Evolutionary conservation across 2,113 vertebrate species (phyloP).

Genomic region (Corythoichthys haematopterus): DNA sequence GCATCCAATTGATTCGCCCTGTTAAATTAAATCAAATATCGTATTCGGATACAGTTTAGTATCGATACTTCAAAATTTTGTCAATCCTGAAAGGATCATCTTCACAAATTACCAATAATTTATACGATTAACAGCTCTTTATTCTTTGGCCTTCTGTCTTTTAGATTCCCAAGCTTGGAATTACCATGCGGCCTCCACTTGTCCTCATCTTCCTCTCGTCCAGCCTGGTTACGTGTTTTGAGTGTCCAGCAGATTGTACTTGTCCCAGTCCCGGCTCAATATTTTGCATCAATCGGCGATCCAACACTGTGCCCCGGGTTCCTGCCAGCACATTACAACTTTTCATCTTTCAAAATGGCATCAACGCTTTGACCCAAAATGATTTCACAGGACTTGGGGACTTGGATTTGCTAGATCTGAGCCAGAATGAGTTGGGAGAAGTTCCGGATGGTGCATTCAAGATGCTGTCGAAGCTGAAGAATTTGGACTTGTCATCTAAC

Average conservation of each 20-base stretch:
- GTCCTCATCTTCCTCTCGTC: slow-evolving; percentile 48
- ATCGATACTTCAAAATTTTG: no score
- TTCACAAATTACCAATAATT: no score
- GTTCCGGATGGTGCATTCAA: slow-evolving; percentile 80
- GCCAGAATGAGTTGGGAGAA: slow-evolving; percentile 80
- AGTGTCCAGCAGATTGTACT: slow-evolving; percentile 64
- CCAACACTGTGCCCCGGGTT: slow-evolving; percentile 71
- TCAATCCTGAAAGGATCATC: no score
- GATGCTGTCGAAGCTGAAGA: slow-evolving; percentile 77
- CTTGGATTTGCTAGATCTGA: slow-evolving; percentile 83
- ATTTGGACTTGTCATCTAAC: slow-evolving; percentile 86
- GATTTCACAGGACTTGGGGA: slow-evolving; percentile 74
- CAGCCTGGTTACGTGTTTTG: slow-evolving; percentile 34
- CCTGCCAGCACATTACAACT: slow-evolving; percentile 72
- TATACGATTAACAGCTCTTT: slow-evolving; percentile 7
- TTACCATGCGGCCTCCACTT: slow-evolving; percentile 52
- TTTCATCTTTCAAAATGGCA: slow-evolving; percentile 82
- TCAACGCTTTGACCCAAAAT: slow-evolving; percentile 65
- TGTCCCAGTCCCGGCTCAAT: slow-evolving; percentile 25
- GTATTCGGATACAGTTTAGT: no score
- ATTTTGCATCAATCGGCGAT: slow-evolving; percentile 60
- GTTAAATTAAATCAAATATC: no score
- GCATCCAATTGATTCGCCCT: no score
- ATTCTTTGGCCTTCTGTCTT: slow-evolving; percentile 30
- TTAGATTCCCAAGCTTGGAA: slow-evolving; percentile 30